These are phyloP conservation scores for Molorchus minor DNA, from an alignment of 2,888 invertebrate genomes.

Conservation along the genomic window DNA sequence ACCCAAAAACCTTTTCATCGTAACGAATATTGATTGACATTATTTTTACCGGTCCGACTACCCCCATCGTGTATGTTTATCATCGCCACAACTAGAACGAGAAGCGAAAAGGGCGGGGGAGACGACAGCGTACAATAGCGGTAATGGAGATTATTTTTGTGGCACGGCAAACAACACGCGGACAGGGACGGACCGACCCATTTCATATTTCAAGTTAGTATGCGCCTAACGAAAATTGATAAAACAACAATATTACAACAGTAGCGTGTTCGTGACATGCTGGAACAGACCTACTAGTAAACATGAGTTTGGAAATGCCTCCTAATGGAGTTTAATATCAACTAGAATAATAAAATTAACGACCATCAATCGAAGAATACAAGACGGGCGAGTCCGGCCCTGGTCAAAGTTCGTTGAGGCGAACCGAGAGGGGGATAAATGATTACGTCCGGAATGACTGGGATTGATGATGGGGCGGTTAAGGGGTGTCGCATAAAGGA, in stretches of 20 bases:
- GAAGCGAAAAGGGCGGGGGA: conserved; percentile 18
- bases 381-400: too few species aligned
- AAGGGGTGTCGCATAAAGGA: conserved; percentile 39
- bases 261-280: too few species aligned
- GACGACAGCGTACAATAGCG: conserved; percentile 46
- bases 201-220: too few species aligned
- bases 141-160: conserved; percentile 53
- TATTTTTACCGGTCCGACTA: conserved; percentile 10
- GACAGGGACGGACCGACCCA: conserved; percentile 9
- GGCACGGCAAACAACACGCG: conserved; percentile 45
- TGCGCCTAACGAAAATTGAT: too few species aligned
- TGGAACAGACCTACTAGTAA: too few species aligned
- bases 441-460: conserved; percentile 51
- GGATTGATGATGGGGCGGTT: conserved; percentile 47
- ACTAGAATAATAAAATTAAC: too few species aligned
- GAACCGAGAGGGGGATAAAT: conserved; percentile 49
- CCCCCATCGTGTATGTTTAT: conserved; percentile 8
- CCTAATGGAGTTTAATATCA: too few species aligned
- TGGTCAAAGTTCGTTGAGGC: too few species aligned
- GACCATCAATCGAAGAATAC: too few species aligned
- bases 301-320: too few species aligned
- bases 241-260: too few species aligned
- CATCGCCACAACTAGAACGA: conserved; percentile 7
- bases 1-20: not conserved
- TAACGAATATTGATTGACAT: conserved; percentile 21